Percentiles rank a stretch among this genome's conserved stretches.
phyloP scores from a whole-genome alignment of 2,888 invertebrate genomes.

The Tineola bisselliella region DNA sequence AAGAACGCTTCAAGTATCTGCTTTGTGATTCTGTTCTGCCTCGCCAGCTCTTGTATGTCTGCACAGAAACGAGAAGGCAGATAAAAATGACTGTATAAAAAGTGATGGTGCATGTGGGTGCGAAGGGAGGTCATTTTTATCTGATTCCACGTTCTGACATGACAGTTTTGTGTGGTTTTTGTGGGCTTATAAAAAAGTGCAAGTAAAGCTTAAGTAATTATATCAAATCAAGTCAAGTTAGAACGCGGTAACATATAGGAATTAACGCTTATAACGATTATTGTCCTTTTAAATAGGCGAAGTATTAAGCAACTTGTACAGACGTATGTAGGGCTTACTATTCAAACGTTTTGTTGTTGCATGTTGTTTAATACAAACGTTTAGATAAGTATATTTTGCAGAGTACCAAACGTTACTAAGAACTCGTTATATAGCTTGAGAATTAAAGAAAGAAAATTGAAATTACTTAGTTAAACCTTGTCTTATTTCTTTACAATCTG shows the following conservation, averaged over 20 bases:
- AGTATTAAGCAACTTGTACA: too few relatives aligned
- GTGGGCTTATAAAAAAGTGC: background rate
- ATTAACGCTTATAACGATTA: background rate
- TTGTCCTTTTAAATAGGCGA: too few relatives aligned
- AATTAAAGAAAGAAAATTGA: too few relatives aligned
- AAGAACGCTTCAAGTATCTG: constrained; percentile 79
- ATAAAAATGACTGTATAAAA: constrained; percentile 60
- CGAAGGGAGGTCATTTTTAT: constrained; percentile 58
- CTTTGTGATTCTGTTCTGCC: constrained; percentile 80
- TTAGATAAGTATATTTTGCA: too few relatives aligned
- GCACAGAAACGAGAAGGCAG: constrained; percentile 57
- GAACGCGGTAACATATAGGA: background rate
- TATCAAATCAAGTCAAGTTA: background rate
- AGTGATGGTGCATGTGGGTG: background rate
- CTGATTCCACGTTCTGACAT: constrained; percentile 47
- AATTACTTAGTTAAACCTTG: too few relatives aligned
- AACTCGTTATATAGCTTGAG: too few relatives aligned
- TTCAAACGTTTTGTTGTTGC: too few relatives aligned
- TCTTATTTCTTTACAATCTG: too few relatives aligned
- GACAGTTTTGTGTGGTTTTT: background rate
- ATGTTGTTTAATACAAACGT: too few relatives aligned
- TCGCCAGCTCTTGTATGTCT: constrained; percentile 70
- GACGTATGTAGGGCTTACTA: too few relatives aligned
- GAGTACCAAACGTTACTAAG: too few relatives aligned
- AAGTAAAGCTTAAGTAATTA: background rate